phyloP scores from a whole-genome alignment of 2,113 vertebrate genomes.

The Grantiella picta region DNA sequence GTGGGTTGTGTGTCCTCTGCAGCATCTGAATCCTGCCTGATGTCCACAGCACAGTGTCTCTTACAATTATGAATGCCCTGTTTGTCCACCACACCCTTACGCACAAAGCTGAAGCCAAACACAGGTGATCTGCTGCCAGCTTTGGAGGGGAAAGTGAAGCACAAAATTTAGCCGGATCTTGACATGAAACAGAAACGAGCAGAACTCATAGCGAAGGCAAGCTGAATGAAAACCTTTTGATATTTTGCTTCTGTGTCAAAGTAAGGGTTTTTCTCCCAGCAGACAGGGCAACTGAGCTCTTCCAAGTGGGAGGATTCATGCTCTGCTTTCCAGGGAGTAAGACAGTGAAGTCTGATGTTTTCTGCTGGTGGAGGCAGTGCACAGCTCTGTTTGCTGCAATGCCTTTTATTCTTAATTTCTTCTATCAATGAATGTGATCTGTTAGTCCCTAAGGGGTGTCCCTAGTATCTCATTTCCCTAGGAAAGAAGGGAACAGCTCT shows the following conservation, averaged over 20 bases:
- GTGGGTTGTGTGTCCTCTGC: neutral
- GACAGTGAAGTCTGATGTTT: neutral
- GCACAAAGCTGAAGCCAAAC: neutral
- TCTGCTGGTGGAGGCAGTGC: neutral
- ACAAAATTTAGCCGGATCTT: neutral
- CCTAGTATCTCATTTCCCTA: neutral
- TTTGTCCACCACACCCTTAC: neutral
- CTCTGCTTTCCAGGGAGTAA: neutral
- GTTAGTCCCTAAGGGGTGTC: neutral
- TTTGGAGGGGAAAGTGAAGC: neutral
- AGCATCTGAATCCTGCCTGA: neutral
- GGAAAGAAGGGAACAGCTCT: neutral
- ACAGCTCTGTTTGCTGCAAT: neutral
- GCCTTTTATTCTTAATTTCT: neutral
- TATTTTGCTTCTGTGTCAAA: neutral
- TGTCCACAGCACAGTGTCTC: neutral
- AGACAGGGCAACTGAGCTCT: neutral
- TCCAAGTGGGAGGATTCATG: neutral
- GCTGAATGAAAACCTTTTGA: neutral
- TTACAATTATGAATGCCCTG: neutral
- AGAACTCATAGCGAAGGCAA: neutral
- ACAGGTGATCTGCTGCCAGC: neutral
- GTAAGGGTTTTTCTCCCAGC: neutral
- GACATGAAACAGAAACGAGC: neutral
- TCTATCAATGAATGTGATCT: neutral